Evolutionary conservation across 2,797 vertebrate species (phyloP).

Genomic region (Enteromius radiatus): DNA sequence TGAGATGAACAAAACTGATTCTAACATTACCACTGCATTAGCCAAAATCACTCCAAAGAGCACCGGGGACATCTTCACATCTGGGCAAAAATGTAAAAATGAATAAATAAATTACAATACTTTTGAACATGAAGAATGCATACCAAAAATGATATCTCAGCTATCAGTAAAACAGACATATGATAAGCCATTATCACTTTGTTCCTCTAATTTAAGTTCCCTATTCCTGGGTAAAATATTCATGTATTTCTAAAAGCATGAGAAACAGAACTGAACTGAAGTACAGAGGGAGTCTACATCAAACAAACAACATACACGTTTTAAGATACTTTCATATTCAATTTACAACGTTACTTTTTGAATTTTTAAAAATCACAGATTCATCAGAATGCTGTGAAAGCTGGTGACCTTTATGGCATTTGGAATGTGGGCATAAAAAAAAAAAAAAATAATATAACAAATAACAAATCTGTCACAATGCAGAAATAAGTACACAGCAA

Average conservation of each 20-base stretch:
- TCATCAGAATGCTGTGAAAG: too few species aligned
- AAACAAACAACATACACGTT: too few species aligned
- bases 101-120: not conserved
- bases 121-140: not conserved
- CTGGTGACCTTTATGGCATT: too few species aligned
- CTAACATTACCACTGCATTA: constrained; percentile 70
- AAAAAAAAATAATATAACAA: too few species aligned
- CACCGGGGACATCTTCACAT: constrained; percentile 72
- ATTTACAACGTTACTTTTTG: too few species aligned
- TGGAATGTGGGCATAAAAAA: too few species aligned
- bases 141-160: not conserved
- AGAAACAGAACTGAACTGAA: not conserved
- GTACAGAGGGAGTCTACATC: not conserved
- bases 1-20: constrained; percentile 30
- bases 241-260: not conserved
- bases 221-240: not conserved
- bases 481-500: too few species aligned
- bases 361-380: too few species aligned
- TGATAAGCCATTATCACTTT: not conserved
- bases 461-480: too few species aligned
- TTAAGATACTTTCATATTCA: too few species aligned
- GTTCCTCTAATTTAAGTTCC: constrained; percentile 18
- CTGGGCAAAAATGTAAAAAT: constrained; percentile 37
- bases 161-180: not conserved
- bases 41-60: constrained; percentile 64